Percentiles rank a stretch among this genome's conserved stretches.
phyloP scores from a whole-genome alignment of 2,888 invertebrate species.

The Drosophila bunnanda region DNA sequence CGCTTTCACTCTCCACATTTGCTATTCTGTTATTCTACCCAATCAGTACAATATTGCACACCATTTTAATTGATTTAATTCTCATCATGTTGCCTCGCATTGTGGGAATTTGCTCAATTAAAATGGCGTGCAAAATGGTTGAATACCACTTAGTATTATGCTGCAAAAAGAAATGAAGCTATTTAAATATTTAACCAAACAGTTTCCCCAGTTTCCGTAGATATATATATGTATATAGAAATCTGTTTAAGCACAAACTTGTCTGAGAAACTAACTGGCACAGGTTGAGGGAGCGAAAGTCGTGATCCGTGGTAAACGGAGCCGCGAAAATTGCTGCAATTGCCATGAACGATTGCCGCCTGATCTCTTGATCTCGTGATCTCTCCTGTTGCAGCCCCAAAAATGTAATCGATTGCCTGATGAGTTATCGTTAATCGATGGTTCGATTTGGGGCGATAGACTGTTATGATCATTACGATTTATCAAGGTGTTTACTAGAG shows the following conservation, averaged over 20 bases:
- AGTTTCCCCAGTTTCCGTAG: not conserved
- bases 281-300: conserved; percentile 41
- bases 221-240: not conserved
- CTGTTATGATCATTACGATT: not conserved
- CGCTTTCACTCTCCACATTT: conserved; percentile 19
- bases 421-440: conserved; percentile 17
- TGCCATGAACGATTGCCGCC: conserved; percentile 13
- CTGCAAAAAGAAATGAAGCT: not conserved
- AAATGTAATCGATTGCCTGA: conserved; percentile 11
- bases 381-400: not conserved
- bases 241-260: conserved; percentile 8
- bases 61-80: conserved; percentile 13
- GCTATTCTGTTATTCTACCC: conserved; percentile 18
- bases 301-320: conserved; percentile 16
- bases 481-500: not conserved
- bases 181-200: conserved; percentile 4
- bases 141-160: not conserved
- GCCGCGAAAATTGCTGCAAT: conserved; percentile 28
- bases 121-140: not conserved
- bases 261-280: not conserved
- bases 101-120: conserved; percentile 1
- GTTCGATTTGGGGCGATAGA: not conserved
- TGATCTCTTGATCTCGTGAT: conserved; percentile 15
- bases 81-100: not conserved
- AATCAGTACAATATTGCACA: conserved; percentile 10